phyloP scores from a whole-genome alignment of 2,797 vertebrate genomes.

The Remorina albescens region DNA sequence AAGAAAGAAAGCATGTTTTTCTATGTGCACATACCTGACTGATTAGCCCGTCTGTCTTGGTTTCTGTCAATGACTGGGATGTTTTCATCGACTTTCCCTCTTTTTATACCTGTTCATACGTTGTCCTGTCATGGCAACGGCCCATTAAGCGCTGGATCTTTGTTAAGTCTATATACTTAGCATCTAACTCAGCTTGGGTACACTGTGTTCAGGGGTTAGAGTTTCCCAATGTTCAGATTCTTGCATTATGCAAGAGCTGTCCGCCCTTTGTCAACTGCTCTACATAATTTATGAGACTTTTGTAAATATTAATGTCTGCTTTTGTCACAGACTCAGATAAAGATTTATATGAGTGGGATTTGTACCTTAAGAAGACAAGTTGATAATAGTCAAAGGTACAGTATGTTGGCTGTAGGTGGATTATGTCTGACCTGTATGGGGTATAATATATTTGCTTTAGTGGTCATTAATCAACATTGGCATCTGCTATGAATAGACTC shows the following conservation, averaged over 20 bases:
- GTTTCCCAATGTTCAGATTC: conserved; percentile 40
- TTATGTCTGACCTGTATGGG: conserved; percentile 5
- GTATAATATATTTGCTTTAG: conserved; percentile 17
- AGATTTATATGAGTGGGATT: conserved; percentile 13
- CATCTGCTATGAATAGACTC: neutral
- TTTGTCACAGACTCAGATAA: conserved; percentile 40
- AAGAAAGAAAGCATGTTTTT: neutral
- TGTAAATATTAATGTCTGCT: conserved; percentile 40
- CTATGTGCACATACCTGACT: conserved; percentile 65
- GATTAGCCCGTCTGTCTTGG: conserved; percentile 13
- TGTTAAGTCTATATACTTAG: conserved; percentile 57
- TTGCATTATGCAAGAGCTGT: conserved; percentile 62
- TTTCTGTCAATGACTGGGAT: conserved; percentile 31
- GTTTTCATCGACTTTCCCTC: conserved; percentile 20
- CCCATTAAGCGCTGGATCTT: conserved; percentile 42
- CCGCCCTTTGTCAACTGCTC: conserved; percentile 47
- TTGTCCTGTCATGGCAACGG: conserved; percentile 50
- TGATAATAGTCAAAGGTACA: conserved; percentile 23
- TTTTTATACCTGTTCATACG: conserved; percentile 62
- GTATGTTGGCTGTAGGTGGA: conserved; percentile 46
- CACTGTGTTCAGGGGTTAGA: conserved; percentile 54
- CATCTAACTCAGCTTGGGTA: conserved; percentile 24
- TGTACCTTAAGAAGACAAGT: conserved; percentile 1
- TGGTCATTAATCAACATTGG: neutral
- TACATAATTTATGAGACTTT: conserved; percentile 36